phyloP scores from a whole-genome alignment of 2,888 invertebrate species.

The Erebia palarica region DNA sequence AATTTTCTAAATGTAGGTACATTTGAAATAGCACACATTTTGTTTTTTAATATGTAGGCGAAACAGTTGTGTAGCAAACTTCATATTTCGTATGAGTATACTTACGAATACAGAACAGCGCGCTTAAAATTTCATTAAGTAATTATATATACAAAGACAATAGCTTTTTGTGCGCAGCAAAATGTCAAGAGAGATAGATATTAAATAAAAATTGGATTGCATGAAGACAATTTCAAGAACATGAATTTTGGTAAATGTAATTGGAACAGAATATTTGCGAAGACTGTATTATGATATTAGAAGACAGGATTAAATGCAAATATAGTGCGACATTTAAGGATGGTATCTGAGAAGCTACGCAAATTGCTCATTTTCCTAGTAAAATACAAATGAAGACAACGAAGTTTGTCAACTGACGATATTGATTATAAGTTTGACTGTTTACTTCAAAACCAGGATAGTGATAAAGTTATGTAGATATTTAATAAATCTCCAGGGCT shows the following conservation, averaged over 20 bases:
- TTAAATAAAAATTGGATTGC: too few relatives aligned
- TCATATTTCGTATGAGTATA: conserved; percentile 23
- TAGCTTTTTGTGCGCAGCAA: neutral
- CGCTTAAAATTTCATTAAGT: neutral
- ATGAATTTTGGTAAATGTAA: too few relatives aligned
- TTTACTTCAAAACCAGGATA: neutral
- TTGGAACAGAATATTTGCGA: too few relatives aligned
- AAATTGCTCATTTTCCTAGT: neutral
- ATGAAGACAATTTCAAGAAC: too few relatives aligned
- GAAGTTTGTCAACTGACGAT: neutral
- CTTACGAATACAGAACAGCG: neutral
- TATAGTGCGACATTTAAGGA: too few relatives aligned
- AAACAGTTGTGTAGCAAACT: conserved; percentile 33
- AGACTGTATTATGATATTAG: too few relatives aligned
- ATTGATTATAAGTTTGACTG: neutral
- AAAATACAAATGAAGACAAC: neutral
- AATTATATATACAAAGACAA: neutral
- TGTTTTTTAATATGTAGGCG: conserved; percentile 31
- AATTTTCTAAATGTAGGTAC: conserved; percentile 23
- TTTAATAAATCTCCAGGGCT: too few relatives aligned
- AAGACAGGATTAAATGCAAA: too few relatives aligned
- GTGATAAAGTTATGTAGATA: conserved; percentile 1
- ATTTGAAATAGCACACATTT: conserved; percentile 35
- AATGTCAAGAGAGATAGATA: neutral
- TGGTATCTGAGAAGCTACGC: too few relatives aligned